Percentiles rank a stretch among this genome's conserved stretches.
Evolutionary conservation across 2,888 invertebrate species (phyloP).

Genomic region (Elysia crispata): DNA sequence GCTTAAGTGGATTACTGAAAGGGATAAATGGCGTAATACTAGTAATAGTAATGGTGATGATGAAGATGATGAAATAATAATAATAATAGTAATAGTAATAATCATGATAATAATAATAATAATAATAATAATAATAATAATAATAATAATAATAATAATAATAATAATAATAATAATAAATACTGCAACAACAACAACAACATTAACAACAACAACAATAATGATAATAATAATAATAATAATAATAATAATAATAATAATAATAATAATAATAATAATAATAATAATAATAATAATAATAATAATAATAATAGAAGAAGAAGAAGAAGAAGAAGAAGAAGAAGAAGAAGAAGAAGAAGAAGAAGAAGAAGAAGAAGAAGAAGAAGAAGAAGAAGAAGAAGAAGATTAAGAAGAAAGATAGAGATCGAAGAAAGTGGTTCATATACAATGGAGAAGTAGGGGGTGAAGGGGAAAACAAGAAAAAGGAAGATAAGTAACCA

Average conservation of each 20-base stretch:
- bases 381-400: conserved; percentile 4
- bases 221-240: neutral
- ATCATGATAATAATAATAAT: neutral
- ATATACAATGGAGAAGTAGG: no score
- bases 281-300: neutral
- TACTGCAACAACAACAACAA: neutral
- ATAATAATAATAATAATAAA: neutral
- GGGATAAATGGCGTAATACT: neutral
- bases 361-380: conserved; percentile 9
- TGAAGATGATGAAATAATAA: neutral
- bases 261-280: neutral
- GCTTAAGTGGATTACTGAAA: no score
- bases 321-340: conserved; percentile 4
- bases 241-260: neutral
- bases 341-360: conserved; percentile 9
- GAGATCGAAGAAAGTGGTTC: no score
- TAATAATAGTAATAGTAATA: neutral
- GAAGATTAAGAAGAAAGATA: neutral
- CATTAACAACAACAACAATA: neutral
- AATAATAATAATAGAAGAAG: neutral
- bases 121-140: neutral
- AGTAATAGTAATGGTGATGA: neutral
- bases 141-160: neutral
- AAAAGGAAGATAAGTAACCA: neutral
- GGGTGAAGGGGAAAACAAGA: no score